Evolutionary conservation across 2,888 invertebrate species (phyloP).

Genomic region (Schrankia costaestrigalis): DNA sequence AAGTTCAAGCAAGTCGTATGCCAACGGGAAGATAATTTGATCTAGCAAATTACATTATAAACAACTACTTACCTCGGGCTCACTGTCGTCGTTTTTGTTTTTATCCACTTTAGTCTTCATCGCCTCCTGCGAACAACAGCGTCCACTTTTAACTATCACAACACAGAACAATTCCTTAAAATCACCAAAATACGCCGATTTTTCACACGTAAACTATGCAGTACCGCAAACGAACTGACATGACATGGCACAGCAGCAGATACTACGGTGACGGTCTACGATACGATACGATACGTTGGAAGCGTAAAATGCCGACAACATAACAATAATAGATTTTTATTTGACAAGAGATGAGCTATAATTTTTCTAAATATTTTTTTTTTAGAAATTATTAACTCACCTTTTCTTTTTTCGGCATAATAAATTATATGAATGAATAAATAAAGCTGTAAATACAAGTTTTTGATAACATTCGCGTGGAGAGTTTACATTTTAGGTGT

Average conservation of each 20-base stretch:
- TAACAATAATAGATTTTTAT: constrained; percentile 32
- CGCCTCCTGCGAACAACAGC: constrained; percentile 73
- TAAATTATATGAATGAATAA: constrained; percentile 42
- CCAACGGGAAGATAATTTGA: constrained; percentile 30
- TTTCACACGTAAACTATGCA: constrained; percentile 66
- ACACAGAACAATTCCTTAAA: constrained; percentile 47
- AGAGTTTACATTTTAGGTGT: constrained; percentile 55
- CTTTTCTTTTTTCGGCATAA: constrained; percentile 63
- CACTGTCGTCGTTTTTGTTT: constrained; percentile 78
- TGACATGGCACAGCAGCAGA: constrained; percentile 67
- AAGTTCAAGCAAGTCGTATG: constrained; percentile 25
- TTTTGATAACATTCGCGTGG: constrained; percentile 52
- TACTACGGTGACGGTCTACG: constrained; percentile 28
- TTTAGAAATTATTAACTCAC: constrained; percentile 43
- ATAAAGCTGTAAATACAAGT: constrained; percentile 54
- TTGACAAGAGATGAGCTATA: constrained; percentile 11
- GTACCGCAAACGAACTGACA: constrained; percentile 66
- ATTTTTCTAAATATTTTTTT: constrained; percentile 12
- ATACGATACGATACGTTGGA: too few relatives aligned
- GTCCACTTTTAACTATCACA: constrained; percentile 64
- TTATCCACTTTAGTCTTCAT: constrained; percentile 82
- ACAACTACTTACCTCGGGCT: constrained; percentile 78
- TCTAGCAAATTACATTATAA: constrained; percentile 38
- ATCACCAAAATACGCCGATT: constrained; percentile 54
- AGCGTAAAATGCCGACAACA: constrained; percentile 59